Evolutionary conservation across 1,140 invertebrate genomes (phyloP).

Genomic region (Drosophila jambulina): DNA sequence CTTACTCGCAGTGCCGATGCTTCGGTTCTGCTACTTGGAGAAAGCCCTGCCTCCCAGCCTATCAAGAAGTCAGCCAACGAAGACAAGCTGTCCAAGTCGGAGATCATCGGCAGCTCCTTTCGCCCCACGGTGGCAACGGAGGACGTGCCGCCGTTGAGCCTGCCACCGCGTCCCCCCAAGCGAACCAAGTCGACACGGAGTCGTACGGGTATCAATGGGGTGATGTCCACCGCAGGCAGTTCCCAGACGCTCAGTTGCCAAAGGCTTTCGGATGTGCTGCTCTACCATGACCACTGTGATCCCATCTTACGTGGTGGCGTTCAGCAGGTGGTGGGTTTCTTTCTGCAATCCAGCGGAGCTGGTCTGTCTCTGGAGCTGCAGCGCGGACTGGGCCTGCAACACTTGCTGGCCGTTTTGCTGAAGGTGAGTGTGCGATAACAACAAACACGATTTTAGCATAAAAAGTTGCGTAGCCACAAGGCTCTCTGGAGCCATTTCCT

Average conservation of each 20-base stretch:
- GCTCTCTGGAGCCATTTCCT: conserved; percentile 4
- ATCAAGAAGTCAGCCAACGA: conserved; percentile 6
- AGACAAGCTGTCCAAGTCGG: conserved; percentile 66
- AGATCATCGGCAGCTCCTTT: conserved; percentile 68
- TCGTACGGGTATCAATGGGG: conserved; percentile 3
- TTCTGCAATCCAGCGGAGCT: conserved; percentile 85
- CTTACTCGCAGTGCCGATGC: conserved; percentile 78
- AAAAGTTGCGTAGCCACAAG: conserved; percentile 30
- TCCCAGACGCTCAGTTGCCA: conserved; percentile 65
- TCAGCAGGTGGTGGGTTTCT: conserved; percentile 88
- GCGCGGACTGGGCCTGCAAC: conserved; percentile 86
- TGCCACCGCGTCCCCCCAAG: conserved; percentile 75
- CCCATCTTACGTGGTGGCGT: conserved; percentile 92
- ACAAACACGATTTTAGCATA: conserved; percentile 23
- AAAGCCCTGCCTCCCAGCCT: conserved; percentile 7
- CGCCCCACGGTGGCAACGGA: conserved; percentile 59
- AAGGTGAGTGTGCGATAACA: conserved; percentile 57
- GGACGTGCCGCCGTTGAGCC: conserved; percentile 61
- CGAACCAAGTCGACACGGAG: conserved; percentile 74
- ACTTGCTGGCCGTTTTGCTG: conserved; percentile 78
- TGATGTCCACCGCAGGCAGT: background rate
- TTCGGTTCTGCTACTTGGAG: conserved; percentile 47
- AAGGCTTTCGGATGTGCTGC: conserved; percentile 88
- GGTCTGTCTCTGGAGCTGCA: conserved; percentile 56
- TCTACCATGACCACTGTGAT: conserved; percentile 90